Evolutionary conservation across 2,113 vertebrate species (phyloP).

Genomic region (Acrocephalus kingi): DNA sequence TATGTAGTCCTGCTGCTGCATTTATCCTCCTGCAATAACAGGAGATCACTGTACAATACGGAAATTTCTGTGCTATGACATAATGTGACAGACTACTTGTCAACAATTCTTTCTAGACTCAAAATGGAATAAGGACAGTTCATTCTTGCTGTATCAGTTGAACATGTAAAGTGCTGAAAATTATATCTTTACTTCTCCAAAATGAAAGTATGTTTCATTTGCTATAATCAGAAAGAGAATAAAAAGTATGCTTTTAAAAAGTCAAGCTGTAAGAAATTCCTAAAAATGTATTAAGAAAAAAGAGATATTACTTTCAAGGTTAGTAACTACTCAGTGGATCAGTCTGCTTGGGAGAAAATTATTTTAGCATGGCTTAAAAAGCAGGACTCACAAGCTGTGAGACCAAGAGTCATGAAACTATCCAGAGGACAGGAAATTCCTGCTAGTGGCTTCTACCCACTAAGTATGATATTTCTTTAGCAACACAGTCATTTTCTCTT

Average conservation of each 20-base stretch:
- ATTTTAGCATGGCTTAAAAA: slow-evolving; percentile 1
- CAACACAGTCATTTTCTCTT: background rate
- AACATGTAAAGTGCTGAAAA: background rate
- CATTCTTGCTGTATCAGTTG: background rate
- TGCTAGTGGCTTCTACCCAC: background rate
- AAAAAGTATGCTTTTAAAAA: background rate
- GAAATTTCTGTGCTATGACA: background rate
- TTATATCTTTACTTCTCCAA: background rate
- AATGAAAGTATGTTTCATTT: background rate
- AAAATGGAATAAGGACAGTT: background rate
- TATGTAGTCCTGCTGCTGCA: background rate
- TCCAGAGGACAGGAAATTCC: background rate
- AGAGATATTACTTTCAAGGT: background rate
- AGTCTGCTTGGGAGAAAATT: background rate
- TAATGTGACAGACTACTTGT: background rate
- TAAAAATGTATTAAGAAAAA: background rate
- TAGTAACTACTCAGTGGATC: background rate
- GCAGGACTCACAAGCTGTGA: background rate
- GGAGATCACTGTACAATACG: background rate
- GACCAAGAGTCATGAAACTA: background rate
- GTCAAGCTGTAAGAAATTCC: background rate
- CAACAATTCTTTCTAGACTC: background rate
- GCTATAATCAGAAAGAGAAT: background rate
- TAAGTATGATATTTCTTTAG: background rate
- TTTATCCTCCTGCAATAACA: background rate